Base-by-base conservation (phyloP, 2,888 invertebrate species). In the Abrostola tripartita region DNA sequence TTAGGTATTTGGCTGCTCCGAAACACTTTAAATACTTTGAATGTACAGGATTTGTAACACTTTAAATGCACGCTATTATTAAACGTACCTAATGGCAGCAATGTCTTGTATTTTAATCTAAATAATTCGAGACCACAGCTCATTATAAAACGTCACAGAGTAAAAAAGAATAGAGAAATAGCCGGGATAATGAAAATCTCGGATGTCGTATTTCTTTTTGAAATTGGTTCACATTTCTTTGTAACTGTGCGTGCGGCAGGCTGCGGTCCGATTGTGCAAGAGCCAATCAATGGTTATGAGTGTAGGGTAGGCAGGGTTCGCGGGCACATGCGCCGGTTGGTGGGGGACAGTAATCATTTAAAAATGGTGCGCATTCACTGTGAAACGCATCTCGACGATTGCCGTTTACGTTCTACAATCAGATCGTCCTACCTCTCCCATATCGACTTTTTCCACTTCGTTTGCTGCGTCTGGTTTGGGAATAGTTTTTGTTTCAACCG, bases 371-470 rank as follows among this genome's bases (percentile, higher is more conserved):
- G 87, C 91, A 89, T 86, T 87, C 90, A 86, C 81, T 89, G 90
- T 88, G 90, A 90, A 92, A 92, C 89, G 89, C 90, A 89, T 91
- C 89, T 91, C 88, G 79, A 81, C 88, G 89, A 91, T 92, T 89
- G 91, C 91, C 90, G 91, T 85, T 92, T 91, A 90, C 90, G 88
- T 87, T 84, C 85, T 86, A 90, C 92, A 91, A 93, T 92, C 91
- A 90, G 90, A 90, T 91, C 84, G 88, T 83, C 79, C 85, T 84
- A 83, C 79, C 81, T 82, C 88, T 83, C 86, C 86, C 89, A 90
- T 93, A 93, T 93, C 90, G 93, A 92, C 91, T 92, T 92, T 93
- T 93, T 94, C 92, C 92, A 88, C 92, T 90, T 92, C 92, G 91
- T 90, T 93, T 91, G 88, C 88, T 90, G 87, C 90, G 79, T 83